These are phyloP conservation scores for Sula dactylatra DNA, from an alignment of 2,113 vertebrate genomes.

Conservation along the genomic window DNA sequence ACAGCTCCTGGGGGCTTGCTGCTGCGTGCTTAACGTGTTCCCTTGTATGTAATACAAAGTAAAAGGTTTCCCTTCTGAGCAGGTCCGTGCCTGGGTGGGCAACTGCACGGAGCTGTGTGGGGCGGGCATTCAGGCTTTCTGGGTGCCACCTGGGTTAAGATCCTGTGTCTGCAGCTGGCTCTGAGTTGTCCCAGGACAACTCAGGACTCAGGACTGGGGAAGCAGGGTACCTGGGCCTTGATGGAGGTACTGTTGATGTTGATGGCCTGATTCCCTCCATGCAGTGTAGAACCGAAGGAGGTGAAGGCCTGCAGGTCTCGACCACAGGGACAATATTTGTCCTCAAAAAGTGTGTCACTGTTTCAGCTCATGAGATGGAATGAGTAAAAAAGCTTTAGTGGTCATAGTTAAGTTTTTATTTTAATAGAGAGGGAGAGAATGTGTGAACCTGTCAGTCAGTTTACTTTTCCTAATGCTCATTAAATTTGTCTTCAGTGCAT, in stretches of 20 bases:
- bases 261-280: not conserved
- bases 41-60: not conserved
- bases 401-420: not conserved
- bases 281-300: not conserved
- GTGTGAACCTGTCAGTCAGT: not conserved
- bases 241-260: not conserved
- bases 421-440: not conserved
- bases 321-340: not conserved
- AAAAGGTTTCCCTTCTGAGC: not conserved
- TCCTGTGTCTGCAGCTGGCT: not conserved
- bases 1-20: not conserved
- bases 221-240: not conserved
- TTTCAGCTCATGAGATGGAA: not conserved
- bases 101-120: not conserved
- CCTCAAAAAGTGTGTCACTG: not conserved
- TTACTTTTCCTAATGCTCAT: not conserved
- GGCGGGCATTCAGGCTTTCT: not conserved
- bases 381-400: not conserved
- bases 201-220: too few relatives aligned
- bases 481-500: not conserved
- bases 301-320: not conserved
- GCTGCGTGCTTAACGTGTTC: fast-evolving
- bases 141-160: not conserved
- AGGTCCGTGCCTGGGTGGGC: not conserved
- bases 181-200: too few relatives aligned